A percentile compares a stretch with the other conserved stretches of the same genome.
Conservation (phyloP, 2,888 invertebrate species). For the Drosophila barbarae region DNA sequence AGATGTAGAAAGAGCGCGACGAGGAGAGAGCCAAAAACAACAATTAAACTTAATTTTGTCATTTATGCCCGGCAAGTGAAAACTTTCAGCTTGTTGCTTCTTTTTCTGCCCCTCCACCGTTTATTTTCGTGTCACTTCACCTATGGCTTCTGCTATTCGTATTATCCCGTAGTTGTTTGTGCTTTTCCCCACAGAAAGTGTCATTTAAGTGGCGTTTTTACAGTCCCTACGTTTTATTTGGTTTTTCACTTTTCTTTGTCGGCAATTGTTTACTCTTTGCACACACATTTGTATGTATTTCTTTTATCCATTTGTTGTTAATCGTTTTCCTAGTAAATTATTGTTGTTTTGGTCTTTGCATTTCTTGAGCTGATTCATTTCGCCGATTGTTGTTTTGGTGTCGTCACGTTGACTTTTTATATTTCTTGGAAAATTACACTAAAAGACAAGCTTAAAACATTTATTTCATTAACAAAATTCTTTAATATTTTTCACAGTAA, state of each 20-base stretch:
- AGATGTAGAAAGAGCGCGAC: slow-evolving; percentile 1
- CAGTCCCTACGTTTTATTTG: slow-evolving; percentile 34
- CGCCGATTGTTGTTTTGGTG: slow-evolving; percentile 1
- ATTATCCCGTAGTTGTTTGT: slow-evolving; percentile 36
- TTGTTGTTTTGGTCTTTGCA: slow-evolving; percentile 20
- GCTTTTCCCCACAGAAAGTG: slow-evolving; percentile 67
- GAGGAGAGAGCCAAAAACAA: slow-evolving; percentile 28
- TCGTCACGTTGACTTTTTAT: slow-evolving; percentile 13
- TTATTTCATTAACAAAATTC: no score
- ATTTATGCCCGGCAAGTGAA: slow-evolving; percentile 35
- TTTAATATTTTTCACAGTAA: no score
- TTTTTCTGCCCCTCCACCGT: slow-evolving; percentile 31
- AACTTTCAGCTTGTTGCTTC: slow-evolving; percentile 43
- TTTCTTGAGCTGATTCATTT: slow-evolving; percentile 65
- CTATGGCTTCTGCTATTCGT: slow-evolving; percentile 17
- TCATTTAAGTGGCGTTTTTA: slow-evolving; percentile 56
- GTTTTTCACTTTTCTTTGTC: slow-evolving; percentile 30
- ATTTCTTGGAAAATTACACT: slow-evolving; percentile 4
- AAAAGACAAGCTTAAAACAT: neutral
- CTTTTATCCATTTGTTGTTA: slow-evolving; percentile 33
- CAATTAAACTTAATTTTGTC: slow-evolving; percentile 40
- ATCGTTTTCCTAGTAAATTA: slow-evolving; percentile 6
- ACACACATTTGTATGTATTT: slow-evolving; percentile 3
- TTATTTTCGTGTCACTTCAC: slow-evolving; percentile 38
- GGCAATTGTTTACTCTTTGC: slow-evolving; percentile 55